Evolutionary conservation across 2,888 invertebrate genomes (phyloP).

Genomic region (Trissolcus japonicus): DNA sequence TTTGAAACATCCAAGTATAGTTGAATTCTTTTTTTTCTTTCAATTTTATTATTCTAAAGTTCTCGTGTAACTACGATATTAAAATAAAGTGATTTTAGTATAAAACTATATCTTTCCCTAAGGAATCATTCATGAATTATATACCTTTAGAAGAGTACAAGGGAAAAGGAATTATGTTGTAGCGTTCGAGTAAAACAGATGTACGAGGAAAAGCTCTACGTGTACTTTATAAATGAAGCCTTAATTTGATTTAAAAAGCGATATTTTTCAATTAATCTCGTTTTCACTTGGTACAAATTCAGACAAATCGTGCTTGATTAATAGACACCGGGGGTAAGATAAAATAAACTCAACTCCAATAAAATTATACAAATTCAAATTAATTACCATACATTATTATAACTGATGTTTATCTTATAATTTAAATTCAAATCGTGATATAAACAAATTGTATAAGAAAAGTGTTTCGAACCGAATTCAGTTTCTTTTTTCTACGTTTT

Average conservation of each 20-base stretch:
- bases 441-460: not conserved
- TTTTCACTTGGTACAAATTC: constrained; percentile 46
- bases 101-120: constrained; percentile 10
- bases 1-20: not conserved
- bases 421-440: not conserved
- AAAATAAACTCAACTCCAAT: constrained; percentile 18
- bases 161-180: constrained; percentile 45
- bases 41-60: not conserved
- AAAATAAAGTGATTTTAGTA: not conserved
- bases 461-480: not conserved
- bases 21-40: not conserved
- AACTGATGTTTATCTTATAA: not conserved
- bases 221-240: constrained; percentile 52
- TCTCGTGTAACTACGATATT: not conserved
- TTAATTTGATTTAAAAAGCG: constrained; percentile 53
- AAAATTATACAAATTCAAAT: constrained; percentile 5
- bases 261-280: constrained; percentile 51
- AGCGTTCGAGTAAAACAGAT: constrained; percentile 40
- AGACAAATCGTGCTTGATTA: constrained; percentile 48
- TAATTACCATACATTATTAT: no score
- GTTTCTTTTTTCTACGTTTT: not conserved
- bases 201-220: constrained; percentile 31
- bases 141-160: constrained; percentile 29
- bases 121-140: constrained; percentile 43
- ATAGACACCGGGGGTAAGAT: constrained; percentile 19